These are phyloP conservation scores for Karalla daura DNA, from an alignment of 2,797 vertebrate species.

Conservation along the genomic window DNA sequence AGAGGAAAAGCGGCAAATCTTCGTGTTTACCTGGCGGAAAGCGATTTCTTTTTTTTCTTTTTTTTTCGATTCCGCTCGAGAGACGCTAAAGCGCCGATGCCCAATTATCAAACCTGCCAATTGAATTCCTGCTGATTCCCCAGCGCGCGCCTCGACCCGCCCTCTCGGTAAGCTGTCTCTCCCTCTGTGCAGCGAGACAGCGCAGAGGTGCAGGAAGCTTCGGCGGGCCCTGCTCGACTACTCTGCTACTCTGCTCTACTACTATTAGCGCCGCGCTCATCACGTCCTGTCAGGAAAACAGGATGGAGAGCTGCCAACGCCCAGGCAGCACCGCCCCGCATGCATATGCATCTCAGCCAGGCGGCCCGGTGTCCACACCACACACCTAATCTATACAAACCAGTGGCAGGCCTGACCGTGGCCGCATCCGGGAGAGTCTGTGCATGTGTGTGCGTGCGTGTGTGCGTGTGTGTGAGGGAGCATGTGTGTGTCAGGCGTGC, in stretches of 20 bases:
- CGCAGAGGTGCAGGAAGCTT: too few species aligned
- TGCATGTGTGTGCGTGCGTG: too few species aligned
- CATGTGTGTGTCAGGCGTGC: too few species aligned
- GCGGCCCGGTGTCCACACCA: slow-evolving; percentile 25
- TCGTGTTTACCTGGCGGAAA: too few species aligned
- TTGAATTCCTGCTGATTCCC: not conserved
- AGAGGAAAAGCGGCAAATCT: too few species aligned
- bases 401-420: not conserved
- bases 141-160: not conserved
- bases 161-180: too few species aligned
- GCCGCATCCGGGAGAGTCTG: slow-evolving; percentile 20
- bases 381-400: slow-evolving; percentile 46
- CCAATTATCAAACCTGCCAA: not conserved
- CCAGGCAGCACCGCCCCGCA: slow-evolving; percentile 1
- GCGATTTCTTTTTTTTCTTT: not conserved
- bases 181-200: too few species aligned
- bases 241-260: too few species aligned
- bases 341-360: slow-evolving; percentile 15
- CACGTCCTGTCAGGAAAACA: slow-evolving; percentile 33
- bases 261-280: slow-evolving; percentile 54
- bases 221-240: too few species aligned
- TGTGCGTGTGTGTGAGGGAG: slow-evolving; percentile 23
- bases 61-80: not conserved
- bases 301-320: slow-evolving; percentile 23
- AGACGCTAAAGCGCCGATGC: not conserved